Evolutionary conservation across 2,797 vertebrate genomes (phyloP).

Genomic region (Neomorphus geoffroyi): DNA sequence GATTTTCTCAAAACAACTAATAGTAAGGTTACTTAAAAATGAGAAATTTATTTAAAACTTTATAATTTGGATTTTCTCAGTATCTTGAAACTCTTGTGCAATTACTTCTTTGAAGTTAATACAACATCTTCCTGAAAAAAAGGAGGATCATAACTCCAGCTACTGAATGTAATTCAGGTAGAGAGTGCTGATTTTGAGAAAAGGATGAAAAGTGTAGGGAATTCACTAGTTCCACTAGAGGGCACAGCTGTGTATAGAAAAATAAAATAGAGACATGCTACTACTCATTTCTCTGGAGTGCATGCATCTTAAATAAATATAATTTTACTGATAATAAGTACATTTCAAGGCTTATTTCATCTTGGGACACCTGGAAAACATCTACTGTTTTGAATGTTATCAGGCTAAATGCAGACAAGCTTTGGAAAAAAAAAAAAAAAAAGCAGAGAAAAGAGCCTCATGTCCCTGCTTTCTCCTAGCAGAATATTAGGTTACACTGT

Average conservation of each 20-base stretch:
- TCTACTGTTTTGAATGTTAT: neutral
- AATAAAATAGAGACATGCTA: neutral
- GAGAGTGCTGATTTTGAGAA: neutral
- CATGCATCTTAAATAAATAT: neutral
- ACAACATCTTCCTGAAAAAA: neutral
- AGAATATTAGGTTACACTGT: neutral
- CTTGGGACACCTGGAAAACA: neutral
- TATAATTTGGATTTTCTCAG: neutral
- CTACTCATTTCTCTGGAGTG: neutral
- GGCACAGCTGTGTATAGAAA: conserved; percentile 50
- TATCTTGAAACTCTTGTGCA: neutral
- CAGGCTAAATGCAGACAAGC: neutral
- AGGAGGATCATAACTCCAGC: neutral
- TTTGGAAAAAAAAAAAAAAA: neutral
- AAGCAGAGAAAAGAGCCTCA: neutral
- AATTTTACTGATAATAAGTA: neutral
- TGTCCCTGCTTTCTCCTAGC: neutral
- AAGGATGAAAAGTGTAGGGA: neutral
- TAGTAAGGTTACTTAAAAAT: neutral
- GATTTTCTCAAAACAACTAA: neutral
- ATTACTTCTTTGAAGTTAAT: neutral
- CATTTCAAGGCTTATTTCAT: neutral
- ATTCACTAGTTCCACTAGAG: conserved; percentile 37
- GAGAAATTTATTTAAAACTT: neutral
- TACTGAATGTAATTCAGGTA: neutral